Evolutionary conservation across 2,113 vertebrate species (phyloP).

Genomic region (Vicugna pacos): DNA sequence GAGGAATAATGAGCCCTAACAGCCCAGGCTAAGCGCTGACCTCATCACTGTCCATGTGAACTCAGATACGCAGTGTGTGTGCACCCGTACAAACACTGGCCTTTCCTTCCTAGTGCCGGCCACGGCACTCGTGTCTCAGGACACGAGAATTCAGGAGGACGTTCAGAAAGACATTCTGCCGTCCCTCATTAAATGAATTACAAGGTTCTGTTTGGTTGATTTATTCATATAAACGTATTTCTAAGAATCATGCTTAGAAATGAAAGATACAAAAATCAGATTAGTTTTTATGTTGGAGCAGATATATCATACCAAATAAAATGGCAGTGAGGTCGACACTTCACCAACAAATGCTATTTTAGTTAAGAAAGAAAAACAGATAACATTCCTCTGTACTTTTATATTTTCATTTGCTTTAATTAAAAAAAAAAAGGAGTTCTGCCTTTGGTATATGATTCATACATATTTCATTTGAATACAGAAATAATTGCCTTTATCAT

Average conservation of each 20-base stretch:
- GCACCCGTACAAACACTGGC: background rate
- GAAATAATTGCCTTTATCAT: background rate
- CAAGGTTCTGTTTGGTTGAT: constrained; percentile 1
- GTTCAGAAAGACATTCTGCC: background rate
- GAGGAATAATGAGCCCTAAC: background rate
- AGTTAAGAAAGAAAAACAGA: constrained; percentile 7
- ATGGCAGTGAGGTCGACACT: background rate
- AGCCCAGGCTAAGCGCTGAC: background rate
- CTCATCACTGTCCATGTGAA: background rate
- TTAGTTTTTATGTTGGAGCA: background rate
- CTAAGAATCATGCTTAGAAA: constrained; percentile 63
- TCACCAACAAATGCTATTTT: background rate
- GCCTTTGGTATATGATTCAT: background rate
- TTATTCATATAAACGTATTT: constrained; percentile 47
- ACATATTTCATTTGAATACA: constrained; percentile 47
- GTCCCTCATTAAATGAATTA: background rate
- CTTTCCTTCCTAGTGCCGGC: background rate
- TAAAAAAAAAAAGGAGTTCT: background rate
- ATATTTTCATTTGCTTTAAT: constrained; percentile 1
- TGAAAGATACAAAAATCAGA: background rate
- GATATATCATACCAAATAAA: constrained; percentile 21
- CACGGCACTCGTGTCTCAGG: background rate
- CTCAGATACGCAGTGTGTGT: background rate
- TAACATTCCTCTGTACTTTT: background rate
- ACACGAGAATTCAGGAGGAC: constrained; percentile 5